These are phyloP conservation scores for Oreotrochilus melanogaster DNA, from an alignment of 2,113 vertebrate species.

Conservation along the genomic window DNA sequence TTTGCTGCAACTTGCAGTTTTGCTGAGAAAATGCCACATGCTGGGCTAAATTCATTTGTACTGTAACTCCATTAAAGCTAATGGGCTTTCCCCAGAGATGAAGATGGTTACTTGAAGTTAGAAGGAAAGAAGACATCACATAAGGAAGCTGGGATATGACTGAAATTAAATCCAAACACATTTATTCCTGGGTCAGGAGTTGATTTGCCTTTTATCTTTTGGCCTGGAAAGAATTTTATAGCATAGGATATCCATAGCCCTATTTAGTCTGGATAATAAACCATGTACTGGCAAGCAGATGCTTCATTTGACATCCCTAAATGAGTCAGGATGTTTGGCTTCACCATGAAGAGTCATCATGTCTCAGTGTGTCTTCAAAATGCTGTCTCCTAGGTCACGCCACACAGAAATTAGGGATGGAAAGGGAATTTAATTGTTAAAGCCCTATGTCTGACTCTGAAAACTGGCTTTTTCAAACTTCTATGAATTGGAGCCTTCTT, in stretches of 20 bases:
- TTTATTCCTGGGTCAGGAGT: background rate
- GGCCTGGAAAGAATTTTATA: background rate
- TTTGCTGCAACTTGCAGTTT: background rate
- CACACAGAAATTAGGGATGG: background rate
- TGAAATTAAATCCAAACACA: background rate
- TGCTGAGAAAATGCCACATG: constrained; percentile 28
- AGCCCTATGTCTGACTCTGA: background rate
- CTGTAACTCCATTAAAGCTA: constrained; percentile 26
- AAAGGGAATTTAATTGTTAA: background rate
- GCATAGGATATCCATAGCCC: background rate
- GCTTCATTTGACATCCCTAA: background rate
- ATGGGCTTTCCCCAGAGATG: constrained; percentile 6
- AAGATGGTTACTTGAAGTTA: background rate
- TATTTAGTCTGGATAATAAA: background rate
- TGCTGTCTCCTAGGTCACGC: rapidly evolving
- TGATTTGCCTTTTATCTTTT: background rate
- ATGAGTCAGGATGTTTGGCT: background rate
- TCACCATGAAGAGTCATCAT: background rate
- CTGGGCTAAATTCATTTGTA: constrained; percentile 37
- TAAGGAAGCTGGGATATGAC: background rate
- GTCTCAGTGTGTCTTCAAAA: background rate
- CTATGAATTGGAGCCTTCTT: background rate
- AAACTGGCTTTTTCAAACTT: background rate
- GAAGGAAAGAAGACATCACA: constrained; percentile 17
- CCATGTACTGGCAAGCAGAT: background rate